Base-by-base conservation (phyloP, 2,113 vertebrate species). In the Nycticorax nycticorax region DNA sequence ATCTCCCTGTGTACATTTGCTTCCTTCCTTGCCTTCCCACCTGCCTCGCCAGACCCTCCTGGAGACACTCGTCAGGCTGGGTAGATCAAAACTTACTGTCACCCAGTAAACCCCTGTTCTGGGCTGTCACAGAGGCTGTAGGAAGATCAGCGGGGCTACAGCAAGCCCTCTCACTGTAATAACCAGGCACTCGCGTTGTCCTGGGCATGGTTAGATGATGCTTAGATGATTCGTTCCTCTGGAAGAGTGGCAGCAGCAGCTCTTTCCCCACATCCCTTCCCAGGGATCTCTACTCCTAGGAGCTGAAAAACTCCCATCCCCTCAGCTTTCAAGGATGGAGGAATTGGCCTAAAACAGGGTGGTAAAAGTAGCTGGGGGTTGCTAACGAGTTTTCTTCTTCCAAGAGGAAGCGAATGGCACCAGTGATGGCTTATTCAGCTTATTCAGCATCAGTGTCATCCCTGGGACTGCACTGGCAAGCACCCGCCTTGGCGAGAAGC, bases 401-500 rank as follows among this genome's bases (percentile, higher is more conserved):
- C 30, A 37, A 92, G 76, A 81, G 62, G 30, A 53, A n/a, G 15
- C 0, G 1, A 28, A 32, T 4, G 26, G 43, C 24, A 19, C n/a
- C 35, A 75, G 80, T 1, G 3, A 4, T 3, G 27, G 52, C 16
- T 84, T 48, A 1, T 50, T 57, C 1, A 4, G 52, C 16, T 84
- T 48, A 1, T 50, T 56, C 1, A 4, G 24, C 30, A 1, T 30
- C 0, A 1, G 13, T 48, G 60, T 1, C 9, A 3, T 52, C 66
- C 9, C 26, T 1, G 8, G 71, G 69, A 63, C 1, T 2, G 12
- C 1, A 0, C 17, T 39, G 77, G 62, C 74, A 43, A 43, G 69
- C 17, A 12, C 14, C 14, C 3, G 0, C 24, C 50, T 59, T 0
- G 0, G 7, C 1, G 15, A 19, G 66, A 19, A 45, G 57, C 35